Conservation (phyloP, 2,797 vertebrate species). For the Pseudomugil gertrudae region DNA sequence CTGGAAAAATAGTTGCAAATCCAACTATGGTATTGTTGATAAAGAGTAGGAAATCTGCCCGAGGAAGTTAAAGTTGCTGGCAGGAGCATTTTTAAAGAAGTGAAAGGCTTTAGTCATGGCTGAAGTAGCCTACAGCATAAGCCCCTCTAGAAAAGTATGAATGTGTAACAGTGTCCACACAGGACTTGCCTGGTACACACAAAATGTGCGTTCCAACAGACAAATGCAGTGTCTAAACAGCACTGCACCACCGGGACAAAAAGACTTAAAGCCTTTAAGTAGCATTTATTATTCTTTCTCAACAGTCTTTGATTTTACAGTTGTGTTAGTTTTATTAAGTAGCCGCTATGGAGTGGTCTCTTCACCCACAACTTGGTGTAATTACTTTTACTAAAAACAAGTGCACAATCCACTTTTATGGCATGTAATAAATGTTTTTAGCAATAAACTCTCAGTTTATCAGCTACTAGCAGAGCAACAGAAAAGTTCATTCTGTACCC, state of each 20-base stretch:
- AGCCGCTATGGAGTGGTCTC: neutral
- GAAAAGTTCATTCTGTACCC: neutral
- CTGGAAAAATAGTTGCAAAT: slow-evolving; percentile 51
- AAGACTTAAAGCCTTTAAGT: slow-evolving; percentile 50
- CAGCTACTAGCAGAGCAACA: neutral
- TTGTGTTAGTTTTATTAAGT: slow-evolving; percentile 5
- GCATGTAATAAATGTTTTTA: neutral
- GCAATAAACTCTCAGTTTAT: neutral
- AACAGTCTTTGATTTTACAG: slow-evolving; percentile 22
- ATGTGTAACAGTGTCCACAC: slow-evolving; percentile 48
- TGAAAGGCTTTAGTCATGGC: slow-evolving; percentile 62
- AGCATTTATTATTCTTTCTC: slow-evolving; percentile 34
- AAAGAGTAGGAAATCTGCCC: slow-evolving; percentile 46
- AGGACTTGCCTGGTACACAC: slow-evolving; percentile 44
- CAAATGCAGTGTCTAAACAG: slow-evolving; percentile 28
- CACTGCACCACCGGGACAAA: slow-evolving; percentile 32
- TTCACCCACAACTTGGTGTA: neutral
- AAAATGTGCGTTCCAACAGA: slow-evolving; percentile 45
- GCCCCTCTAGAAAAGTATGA: slow-evolving; percentile 47
- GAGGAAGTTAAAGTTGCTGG: slow-evolving; percentile 55
- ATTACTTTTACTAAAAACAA: neutral
- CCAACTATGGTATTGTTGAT: slow-evolving; percentile 41
- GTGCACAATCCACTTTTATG: neutral
- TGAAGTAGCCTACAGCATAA: slow-evolving; percentile 46
- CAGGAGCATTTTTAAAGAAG: slow-evolving; percentile 50